These are phyloP conservation scores for Rhorus exstirpatorius DNA, from an alignment of 2,888 invertebrate species.

Conservation along the genomic window DNA sequence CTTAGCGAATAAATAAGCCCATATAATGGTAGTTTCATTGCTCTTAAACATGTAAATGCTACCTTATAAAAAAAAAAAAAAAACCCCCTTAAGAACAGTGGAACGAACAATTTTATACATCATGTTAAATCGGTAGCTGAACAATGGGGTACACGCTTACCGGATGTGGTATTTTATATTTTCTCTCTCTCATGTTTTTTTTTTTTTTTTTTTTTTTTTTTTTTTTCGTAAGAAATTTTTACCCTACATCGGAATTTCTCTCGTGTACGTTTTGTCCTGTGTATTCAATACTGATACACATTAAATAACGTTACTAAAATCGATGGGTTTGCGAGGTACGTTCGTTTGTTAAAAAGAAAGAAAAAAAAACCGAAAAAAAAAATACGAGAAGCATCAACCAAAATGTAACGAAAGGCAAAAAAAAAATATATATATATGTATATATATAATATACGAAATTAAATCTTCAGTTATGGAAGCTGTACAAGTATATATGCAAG, in stretches of 20 bases:
- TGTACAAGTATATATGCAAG: conserved; percentile 56
- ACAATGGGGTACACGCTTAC: conserved; percentile 71
- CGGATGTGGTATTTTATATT: conserved; percentile 65
- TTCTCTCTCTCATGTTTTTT: conserved; percentile 41
- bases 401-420: conserved; percentile 55
- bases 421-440: conserved; percentile 27
- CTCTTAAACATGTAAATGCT: conserved; percentile 66
- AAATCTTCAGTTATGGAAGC: conserved; percentile 53
- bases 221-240: conserved; percentile 52
- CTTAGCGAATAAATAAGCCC: conserved; percentile 68
- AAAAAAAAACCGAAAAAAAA: conserved; percentile 3
- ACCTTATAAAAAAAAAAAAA: conserved; percentile 53
- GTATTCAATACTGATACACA: conserved; percentile 49
- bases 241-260: conserved; percentile 38
- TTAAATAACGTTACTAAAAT: conserved; percentile 45
- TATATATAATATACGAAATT: conserved; percentile 34
- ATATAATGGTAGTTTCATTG: conserved; percentile 67
- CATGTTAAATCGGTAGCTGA: conserved; percentile 60
- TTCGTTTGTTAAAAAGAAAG: conserved; percentile 25
- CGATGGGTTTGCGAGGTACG: conserved; percentile 61
- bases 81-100: conserved; percentile 76
- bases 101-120: conserved; percentile 81
- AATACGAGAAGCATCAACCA: conserved; percentile 30
- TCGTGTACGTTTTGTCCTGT: conserved; percentile 39
- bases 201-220: conserved; percentile 37